phyloP scores from a whole-genome alignment of 2,113 vertebrate genomes.

The Chionodraco myersi region DNA sequence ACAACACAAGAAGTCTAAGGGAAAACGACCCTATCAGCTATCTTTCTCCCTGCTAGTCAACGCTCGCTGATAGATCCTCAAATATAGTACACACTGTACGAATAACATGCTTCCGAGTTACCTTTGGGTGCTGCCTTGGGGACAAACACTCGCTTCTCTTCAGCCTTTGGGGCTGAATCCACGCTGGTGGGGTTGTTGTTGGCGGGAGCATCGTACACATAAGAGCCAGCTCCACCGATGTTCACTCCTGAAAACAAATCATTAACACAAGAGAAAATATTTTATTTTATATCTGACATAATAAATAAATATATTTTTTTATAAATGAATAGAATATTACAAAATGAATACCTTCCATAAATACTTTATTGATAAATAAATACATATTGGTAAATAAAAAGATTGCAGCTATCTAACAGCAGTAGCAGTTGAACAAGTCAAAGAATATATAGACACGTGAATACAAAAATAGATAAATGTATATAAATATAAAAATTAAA shows the following conservation, averaged over 20 bases:
- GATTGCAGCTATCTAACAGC: not conserved
- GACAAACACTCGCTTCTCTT: conserved; percentile 84
- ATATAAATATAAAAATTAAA: not conserved
- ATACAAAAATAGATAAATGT: not conserved
- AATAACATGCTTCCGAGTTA: conserved; percentile 44
- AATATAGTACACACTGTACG: not conserved
- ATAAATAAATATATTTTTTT: not conserved
- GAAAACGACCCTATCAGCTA: not conserved
- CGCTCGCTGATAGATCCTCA: not conserved
- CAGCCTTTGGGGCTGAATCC: conserved; percentile 81
- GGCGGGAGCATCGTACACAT: conserved; percentile 90
- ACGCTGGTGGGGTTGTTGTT: conserved; percentile 82
- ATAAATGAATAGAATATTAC: not conserved
- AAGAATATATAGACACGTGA: not conserved
- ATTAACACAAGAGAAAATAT: not conserved
- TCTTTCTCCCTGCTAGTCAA: too few relatives aligned
- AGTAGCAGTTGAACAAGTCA: not conserved
- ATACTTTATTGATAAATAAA: not conserved
- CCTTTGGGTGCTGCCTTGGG: conserved; percentile 91
- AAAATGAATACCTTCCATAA: not conserved
- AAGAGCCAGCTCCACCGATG: conserved; percentile 94
- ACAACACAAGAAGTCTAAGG: conserved; percentile 5
- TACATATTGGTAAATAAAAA: not conserved
- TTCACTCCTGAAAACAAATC: conserved; percentile 88
- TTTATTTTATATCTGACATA: not conserved